Percentiles rank a stretch among this genome's conserved stretches.
phyloP scores from a whole-genome alignment of 2,797 vertebrate genomes.

The Lerista edwardsae region DNA sequence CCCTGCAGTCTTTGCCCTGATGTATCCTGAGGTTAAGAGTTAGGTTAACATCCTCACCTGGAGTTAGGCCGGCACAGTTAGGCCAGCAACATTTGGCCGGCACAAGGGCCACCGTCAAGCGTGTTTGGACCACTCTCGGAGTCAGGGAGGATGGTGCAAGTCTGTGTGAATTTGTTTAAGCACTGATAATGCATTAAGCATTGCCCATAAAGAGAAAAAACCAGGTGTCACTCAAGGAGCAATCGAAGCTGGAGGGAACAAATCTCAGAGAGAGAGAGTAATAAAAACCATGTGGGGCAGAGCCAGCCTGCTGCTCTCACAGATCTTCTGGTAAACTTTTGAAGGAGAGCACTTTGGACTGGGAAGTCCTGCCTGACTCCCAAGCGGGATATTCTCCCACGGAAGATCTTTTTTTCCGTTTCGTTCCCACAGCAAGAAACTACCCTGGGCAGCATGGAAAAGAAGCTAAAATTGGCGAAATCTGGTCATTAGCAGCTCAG shows the following conservation, averaged over 20 bases:
- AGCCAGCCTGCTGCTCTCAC: conserved; percentile 34
- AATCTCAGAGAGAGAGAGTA: conserved; percentile 40
- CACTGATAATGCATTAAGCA: neutral
- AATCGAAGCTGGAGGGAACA: conserved; percentile 48
- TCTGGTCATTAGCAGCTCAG: conserved; percentile 22
- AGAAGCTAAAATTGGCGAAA: neutral
- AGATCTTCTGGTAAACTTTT: conserved; percentile 19
- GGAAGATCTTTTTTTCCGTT: neutral
- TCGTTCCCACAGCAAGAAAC: neutral
- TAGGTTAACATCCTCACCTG: too few species aligned
- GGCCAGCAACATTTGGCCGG: too few species aligned
- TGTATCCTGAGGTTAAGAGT: neutral
- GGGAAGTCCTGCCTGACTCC: neutral
- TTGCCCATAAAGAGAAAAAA: conserved; percentile 23
- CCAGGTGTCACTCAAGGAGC: conserved; percentile 51
- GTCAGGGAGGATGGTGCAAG: too few species aligned
- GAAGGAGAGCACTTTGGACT: conserved; percentile 19
- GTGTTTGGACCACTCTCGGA: too few species aligned
- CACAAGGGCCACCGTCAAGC: too few species aligned
- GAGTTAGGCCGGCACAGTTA: too few species aligned
- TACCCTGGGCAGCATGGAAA: neutral
- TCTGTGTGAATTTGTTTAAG: neutral
- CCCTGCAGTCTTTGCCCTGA: too few species aligned
- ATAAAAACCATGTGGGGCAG: conserved; percentile 58
- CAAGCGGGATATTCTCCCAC: neutral